Evolutionary conservation across 2,797 vertebrate species (phyloP).

Genomic region (Spinus pinus): DNA sequence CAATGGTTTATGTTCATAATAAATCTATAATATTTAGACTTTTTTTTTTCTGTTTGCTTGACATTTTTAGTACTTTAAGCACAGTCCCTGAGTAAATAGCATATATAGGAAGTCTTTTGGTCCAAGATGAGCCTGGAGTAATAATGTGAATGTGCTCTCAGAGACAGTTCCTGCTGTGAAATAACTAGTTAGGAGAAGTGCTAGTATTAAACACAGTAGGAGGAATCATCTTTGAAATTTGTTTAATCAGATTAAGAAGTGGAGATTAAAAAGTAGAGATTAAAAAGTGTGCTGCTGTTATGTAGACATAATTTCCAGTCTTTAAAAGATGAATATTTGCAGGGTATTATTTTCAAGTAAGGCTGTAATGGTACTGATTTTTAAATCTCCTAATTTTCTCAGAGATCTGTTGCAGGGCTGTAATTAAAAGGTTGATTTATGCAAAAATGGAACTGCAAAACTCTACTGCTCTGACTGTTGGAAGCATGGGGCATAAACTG

Average conservation of each 20-base stretch:
- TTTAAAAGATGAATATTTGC: constrained; percentile 55
- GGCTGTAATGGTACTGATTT: constrained; percentile 4
- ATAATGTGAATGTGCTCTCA: constrained; percentile 68
- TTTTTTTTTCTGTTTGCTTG: background rate
- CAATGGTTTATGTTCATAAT: constrained; percentile 5
- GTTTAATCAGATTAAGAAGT: constrained; percentile 77
- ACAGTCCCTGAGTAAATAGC: background rate
- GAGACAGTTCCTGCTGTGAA: constrained; percentile 70
- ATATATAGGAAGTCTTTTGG: constrained; percentile 28
- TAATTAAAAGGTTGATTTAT: constrained; percentile 7
- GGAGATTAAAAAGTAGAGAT: constrained; percentile 70
- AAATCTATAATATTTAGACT: background rate
- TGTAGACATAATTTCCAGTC: constrained; percentile 34
- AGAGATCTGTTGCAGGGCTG: background rate
- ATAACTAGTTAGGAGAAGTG: constrained; percentile 71
- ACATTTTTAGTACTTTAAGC: constrained; percentile 2
- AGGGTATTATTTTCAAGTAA: constrained; percentile 54
- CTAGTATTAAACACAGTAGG: constrained; percentile 64
- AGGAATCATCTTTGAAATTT: constrained; percentile 68
- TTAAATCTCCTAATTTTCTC: constrained; percentile 29
- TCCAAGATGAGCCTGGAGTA: constrained; percentile 64
- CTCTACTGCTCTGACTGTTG: background rate
- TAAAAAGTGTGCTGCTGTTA: constrained; percentile 21
- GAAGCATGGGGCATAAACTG: background rate
- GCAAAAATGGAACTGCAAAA: background rate